phyloP scores from a whole-genome alignment of 2,888 invertebrate genomes.

The Caenorhabditis macrosperma region DNA sequence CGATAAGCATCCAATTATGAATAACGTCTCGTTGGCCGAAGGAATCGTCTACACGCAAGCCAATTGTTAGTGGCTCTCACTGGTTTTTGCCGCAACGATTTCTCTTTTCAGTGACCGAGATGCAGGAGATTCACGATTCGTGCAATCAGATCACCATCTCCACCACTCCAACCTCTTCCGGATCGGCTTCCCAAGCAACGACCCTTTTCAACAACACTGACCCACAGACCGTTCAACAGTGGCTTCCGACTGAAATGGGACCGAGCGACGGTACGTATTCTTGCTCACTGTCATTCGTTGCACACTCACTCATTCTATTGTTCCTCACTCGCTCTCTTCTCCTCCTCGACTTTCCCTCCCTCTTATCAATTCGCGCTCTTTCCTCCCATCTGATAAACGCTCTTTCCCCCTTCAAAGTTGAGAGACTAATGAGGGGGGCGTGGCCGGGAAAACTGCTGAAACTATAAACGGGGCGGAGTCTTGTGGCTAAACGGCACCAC shows the following conservation, averaged over 20 bases:
- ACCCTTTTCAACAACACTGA: conserved; percentile 55
- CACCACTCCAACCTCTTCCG: conserved; percentile 11
- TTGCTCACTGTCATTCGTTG: conserved; percentile 2
- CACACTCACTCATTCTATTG: background rate
- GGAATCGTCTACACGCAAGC: conserved; percentile 55
- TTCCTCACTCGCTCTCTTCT: background rate
- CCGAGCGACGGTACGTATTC: conserved; percentile 44
- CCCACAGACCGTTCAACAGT: conserved; percentile 19
- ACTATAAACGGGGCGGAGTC: conserved; percentile 18
- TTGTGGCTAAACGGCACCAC: conserved; percentile 1
- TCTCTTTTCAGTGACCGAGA: conserved; percentile 55
- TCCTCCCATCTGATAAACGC: conserved; percentile 26
- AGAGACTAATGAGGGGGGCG: conserved; percentile 50
- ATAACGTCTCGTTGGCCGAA: conserved; percentile 61
- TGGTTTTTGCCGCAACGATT: background rate
- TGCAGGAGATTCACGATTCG: conserved; percentile 39
- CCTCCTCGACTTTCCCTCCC: background rate
- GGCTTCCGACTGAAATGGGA: conserved; percentile 9
- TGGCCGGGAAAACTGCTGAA: conserved; percentile 32
- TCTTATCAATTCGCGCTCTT: conserved; percentile 21
- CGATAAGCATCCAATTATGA: conserved; percentile 49
- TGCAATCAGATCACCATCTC: conserved; percentile 18
- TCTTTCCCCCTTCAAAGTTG: conserved; percentile 37
- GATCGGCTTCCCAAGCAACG: conserved; percentile 1
- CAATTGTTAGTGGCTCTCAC: conserved; percentile 48